Evolutionary conservation across 2,888 invertebrate species (phyloP), one percentile per base, ranked within the genome.

Genomic region (Lasioglossum oenotherae): DNA sequence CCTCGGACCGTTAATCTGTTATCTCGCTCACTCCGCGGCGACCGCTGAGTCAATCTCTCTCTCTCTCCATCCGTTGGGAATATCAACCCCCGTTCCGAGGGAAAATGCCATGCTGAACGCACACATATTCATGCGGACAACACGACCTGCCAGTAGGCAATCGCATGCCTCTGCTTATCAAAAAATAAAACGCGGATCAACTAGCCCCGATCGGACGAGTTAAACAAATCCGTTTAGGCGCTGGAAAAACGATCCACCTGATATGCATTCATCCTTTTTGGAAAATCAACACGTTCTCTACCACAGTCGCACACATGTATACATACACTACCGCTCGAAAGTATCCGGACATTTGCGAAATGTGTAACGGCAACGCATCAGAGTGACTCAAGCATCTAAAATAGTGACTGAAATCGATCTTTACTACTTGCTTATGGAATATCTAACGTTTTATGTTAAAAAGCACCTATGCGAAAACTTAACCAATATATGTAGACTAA

Each of bases 21-120:
- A 90, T 90, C 90, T 78, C 77, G 76, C 74, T 46, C 74, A 76
- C 46, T 83, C 83, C 57, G 67, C 72, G 35, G 41, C 77, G 84
- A 27, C 67, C 69, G 64, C 76, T 41, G 46, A 69, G n/a, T 31
- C 53, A 83, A 84, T 90, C 82, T 84, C 82, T 84, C 38, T 84
- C 38, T 60, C 38, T 31, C 31, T 60, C 38, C 4, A 31, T 79
- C 31, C 38, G 78, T 14, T 64, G 60, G 31, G 49, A 74, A 74
- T 74, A 57, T 75, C 69, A 72, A 81, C 67, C 53, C 49, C 53
- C 4, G 46, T 72, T 31, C 53, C 19, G 46, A 44, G 35, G 5
- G 74, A 74, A 64, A 49, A 44, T 14, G 10, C 19, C 49, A 73
- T 27, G 31, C 73, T 10, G 49, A 12, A 60, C 27, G 23, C 46